Base-by-base conservation (phyloP, 2,797 vertebrate genomes). In the Vespertilio murinus region DNA sequence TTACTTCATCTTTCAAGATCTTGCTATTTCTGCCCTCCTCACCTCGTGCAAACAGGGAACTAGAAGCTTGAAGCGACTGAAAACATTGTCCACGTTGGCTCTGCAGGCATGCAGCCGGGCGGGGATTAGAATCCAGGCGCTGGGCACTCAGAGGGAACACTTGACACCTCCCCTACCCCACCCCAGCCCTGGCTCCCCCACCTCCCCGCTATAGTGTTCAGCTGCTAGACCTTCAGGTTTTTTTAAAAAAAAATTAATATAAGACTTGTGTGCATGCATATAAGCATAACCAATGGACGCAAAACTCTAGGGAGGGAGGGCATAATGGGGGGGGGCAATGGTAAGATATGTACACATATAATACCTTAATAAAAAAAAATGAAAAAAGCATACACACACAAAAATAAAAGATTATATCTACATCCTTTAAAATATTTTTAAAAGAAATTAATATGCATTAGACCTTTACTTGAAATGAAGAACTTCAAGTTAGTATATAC, bases 41-140 rank as follows among this genome's bases (percentile, higher is more conserved):
- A 82, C 22, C 13, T 80, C 52, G 59, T 78, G 81, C 7, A 92
- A 70, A 86, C 35, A 84, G 85, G 79, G 45, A 92, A 81, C 79
- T 1, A 12, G 42, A 88, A 88, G 33, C 65, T 49, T 35, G 49
- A 30, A 94, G 73, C 56, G 20, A 52, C 0, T 78, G 80, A 45
- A 77, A 12, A 49, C 4, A 1, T 6, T 17, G 13, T 3, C n/a
- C 83, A 64, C 45, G 9, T 6, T 54, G 61, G 82, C 38, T 87
- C 13, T 14, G 14, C 49, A 78, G 84, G 71, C n/a, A 30, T 67
- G 33, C 2, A 8, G 77, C 3, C 2, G 49, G 20, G 25, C 35
- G 18, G 86, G 88, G 47, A 75, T 93, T 35, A 56, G 74, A 54
- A 69, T 22, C 20, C 38, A 80, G 65, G 83, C 67, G 77, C 79